Base-by-base conservation (phyloP, 1,140 invertebrate species). In the Leptinotarsa texana region DNA sequence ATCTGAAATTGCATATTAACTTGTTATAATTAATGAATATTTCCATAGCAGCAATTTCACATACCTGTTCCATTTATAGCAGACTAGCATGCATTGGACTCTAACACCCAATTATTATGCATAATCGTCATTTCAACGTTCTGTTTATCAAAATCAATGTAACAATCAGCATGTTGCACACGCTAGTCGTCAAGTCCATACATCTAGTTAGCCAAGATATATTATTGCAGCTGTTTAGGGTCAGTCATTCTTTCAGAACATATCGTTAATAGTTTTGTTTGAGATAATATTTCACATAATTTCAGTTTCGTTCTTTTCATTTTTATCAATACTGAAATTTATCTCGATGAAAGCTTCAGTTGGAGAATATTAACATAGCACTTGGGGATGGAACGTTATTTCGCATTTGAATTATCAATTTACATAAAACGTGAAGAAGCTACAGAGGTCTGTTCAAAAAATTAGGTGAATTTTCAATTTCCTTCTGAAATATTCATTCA, bases 61-160 rank as follows among this genome's bases (percentile, higher is more conserved):
- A 57, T 57, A 57, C 51, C n/a, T 5, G 51, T 18, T 57, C 51
- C 51, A 18, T 57, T 42, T 57, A 57, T 57, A 18, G 51, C 51
- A 57, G 51, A 57, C 51, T 18, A 15, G 51, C 51, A 57, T 57
- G 51, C 51, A 57, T 57, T 57, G n/a, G 6, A 57, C 51, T 57
- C 51, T 1, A 57, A 57, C 51, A n/a, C 51, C 51, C 15, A 57
- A 15, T 13, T 13, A 57, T 57, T 18, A 57, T 15, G 51, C 63
- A 66, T 66, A 66, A 66, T 66, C 63, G 27, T 66, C 63, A 66
- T 66, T 66, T 66, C 27, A 66, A 17, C 27, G 21, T 66, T 17
- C 63, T 66, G 63, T 66, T 66, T 66, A 66, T 66, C 27, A 33
- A 66, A 66, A 66, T 66, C 63, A 66, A 66, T 66, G 63, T 22